A percentile compares a stretch with the other conserved stretches of the same genome.
phyloP scores from a whole-genome alignment of 2,888 invertebrate genomes.

The Calliopum simillimum region DNA sequence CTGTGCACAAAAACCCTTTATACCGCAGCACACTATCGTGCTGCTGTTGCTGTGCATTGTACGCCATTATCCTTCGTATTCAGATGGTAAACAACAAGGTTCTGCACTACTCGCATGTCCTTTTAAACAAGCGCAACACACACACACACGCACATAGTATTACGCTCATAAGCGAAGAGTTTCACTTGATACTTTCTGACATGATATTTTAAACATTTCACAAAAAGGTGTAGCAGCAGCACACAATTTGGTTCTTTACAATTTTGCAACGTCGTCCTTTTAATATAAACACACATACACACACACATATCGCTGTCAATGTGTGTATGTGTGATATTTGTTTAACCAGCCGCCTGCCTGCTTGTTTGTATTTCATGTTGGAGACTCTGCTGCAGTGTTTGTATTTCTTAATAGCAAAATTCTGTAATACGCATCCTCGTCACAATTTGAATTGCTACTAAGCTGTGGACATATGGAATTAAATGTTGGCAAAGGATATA shows the following conservation, averaged over 20 bases:
- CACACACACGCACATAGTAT: neutral
- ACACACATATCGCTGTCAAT: neutral
- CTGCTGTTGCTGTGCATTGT: neutral
- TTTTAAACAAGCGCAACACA: neutral
- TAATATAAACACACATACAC: neutral
- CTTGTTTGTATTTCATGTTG: neutral
- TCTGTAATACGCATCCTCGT: slow-evolving; percentile 16
- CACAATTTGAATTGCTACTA: neutral
- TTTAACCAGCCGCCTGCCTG: neutral
- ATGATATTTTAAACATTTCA: slow-evolving; percentile 30
- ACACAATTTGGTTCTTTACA: slow-evolving; percentile 5
- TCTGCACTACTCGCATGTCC: neutral
- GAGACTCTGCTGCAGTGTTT: slow-evolving; percentile 6
- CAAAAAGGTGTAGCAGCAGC: slow-evolving; percentile 12
- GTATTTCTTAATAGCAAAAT: slow-evolving; percentile 13
- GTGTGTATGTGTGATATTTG: neutral
- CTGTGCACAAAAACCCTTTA: neutral
- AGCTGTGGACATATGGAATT: slow-evolving; percentile 2
- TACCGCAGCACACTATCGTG: neutral
- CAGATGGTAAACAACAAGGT: slow-evolving; percentile 8
- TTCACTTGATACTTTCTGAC: slow-evolving; percentile 10
- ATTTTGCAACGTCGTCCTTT: slow-evolving; percentile 16
- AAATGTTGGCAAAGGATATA: slow-evolving; percentile 6
- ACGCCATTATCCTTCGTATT: slow-evolving; percentile 13
- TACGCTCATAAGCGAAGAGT: neutral